A percentile compares a stretch with the other conserved stretches of the same genome.
These are phyloP conservation scores for Zoanthus solanderi DNA, from an alignment of 92 coral and sea anemone species.

Conservation along the genomic window DNA sequence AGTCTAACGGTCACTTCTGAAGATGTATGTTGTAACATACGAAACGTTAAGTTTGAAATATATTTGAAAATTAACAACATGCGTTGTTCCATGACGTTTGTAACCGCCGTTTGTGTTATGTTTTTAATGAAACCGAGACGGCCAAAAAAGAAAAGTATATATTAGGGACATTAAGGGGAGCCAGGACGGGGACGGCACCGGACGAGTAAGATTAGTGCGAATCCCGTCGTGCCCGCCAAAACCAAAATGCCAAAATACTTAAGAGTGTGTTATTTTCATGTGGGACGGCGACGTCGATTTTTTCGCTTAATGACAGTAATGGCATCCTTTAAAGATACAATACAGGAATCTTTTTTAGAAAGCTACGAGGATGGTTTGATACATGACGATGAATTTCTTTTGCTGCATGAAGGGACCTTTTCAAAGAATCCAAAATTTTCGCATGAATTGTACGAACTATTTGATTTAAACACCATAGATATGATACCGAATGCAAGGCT, in stretches of 20 bases:
- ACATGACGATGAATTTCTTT: not conserved
- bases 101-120: no score
- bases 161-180: conserved; percentile 13
- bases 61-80: no score
- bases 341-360: conserved; percentile 26
- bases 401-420: conserved; percentile 1
- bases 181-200: conserved; percentile 26
- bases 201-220: conserved; percentile 14
- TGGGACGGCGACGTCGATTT: conserved; percentile 2
- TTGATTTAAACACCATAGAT: conserved; percentile 17
- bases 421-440: conserved; percentile 31
- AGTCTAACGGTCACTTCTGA: conserved; percentile 2
- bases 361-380: conserved; percentile 30
- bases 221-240: conserved; percentile 34
- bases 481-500: conserved; percentile 51
- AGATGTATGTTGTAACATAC: no score
- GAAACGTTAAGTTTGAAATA: no score
- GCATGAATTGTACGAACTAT: conserved; percentile 34
- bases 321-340: conserved; percentile 24
- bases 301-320: conserved; percentile 14
- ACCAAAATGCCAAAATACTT: conserved; percentile 6
- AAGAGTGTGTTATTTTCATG: conserved; percentile 35
- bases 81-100: no score
- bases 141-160: not conserved
- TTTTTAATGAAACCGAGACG: no score